Evolutionary conservation across 2,888 invertebrate genomes (phyloP), one percentile per base, ranked within the genome.

Genomic region (Parascotia fuliginaria): DNA sequence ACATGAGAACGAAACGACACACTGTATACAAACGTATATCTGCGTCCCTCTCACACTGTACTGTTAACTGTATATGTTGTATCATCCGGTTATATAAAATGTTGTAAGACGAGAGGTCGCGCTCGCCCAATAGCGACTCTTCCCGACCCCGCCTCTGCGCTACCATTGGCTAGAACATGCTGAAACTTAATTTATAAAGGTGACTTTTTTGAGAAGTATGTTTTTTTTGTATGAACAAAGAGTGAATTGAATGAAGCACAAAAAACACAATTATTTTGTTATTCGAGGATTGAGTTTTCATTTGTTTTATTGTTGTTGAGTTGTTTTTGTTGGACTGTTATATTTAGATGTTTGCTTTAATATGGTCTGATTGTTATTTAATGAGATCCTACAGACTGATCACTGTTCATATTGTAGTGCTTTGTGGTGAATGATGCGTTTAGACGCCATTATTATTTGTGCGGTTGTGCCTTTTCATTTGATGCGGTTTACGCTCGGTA

Each of bases 61-160:
- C 75, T 87, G 85, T 85, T 89, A 88, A 91, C 90, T 91, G 91
- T 91, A 91, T 89, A 90, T 90, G 89, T 89, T 91, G 92, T 92
- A 92, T 91, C 92, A 89, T 84, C 83, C 83, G 85, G 89, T 88
- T 91, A 91, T 91, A 90, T 90, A 91, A 91, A 91, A 87, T 91
- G 90, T 90, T 83, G 85, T 86, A 84, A 90, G 89, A 79, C 80
- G 81, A 80, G 85, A 83, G 79, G 68, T 56, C 55, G 62, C 59
- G 51, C 46, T 48, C 70, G 49, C 55, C 92, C 91, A 91, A 91
- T 92, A 58, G 76, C 50, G 50, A 42, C 9, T 55, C 62, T 27
- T 41, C 36, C 12, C 50, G 70, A 70, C 80, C 75, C 85, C 89
- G 88, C 89, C 89, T 79, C 83, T 64, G 68, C 13, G 6, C 42